These are phyloP conservation scores for Schizopygopsis malacanthus DNA, from an alignment of 2,797 vertebrate genomes.

Conservation along the genomic window DNA sequence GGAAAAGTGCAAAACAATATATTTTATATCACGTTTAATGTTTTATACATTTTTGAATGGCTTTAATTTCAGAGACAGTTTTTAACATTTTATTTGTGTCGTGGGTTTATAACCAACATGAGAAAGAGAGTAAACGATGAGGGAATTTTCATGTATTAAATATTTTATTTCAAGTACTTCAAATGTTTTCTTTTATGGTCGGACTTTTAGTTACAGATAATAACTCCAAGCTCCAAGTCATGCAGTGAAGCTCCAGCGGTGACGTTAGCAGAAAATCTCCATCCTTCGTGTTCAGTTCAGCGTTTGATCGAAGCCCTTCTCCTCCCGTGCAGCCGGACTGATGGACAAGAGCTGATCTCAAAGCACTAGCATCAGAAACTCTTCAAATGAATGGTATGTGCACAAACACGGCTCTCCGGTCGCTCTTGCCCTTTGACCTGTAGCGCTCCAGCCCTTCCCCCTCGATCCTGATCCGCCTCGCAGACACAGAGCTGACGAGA, in stretches of 20 bases:
- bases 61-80: not conserved
- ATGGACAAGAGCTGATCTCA: not conserved
- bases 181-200: too few relatives aligned
- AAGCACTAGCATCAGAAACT: not conserved
- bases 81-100: not conserved
- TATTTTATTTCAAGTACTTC: not conserved
- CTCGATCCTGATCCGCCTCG: constrained; percentile 54
- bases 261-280: not conserved
- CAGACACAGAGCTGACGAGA: constrained; percentile 52
- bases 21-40: too few relatives aligned
- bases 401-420: not conserved
- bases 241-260: not conserved
- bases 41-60: too few relatives aligned
- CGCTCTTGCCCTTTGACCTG: not conserved
- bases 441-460: constrained; percentile 1
- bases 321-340: not conserved
- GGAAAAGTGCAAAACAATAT: not conserved
- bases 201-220: not conserved
- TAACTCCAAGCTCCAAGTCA: not conserved
- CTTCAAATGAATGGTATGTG: not conserved
- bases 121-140: not conserved
- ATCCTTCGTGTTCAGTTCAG: not conserved
- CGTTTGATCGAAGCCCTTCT: constrained; percentile 1
- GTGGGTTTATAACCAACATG: not conserved
- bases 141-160: too few relatives aligned